Base-by-base conservation (phyloP, 2,113 vertebrate genomes). In the Dasypus novemcinctus region DNA sequence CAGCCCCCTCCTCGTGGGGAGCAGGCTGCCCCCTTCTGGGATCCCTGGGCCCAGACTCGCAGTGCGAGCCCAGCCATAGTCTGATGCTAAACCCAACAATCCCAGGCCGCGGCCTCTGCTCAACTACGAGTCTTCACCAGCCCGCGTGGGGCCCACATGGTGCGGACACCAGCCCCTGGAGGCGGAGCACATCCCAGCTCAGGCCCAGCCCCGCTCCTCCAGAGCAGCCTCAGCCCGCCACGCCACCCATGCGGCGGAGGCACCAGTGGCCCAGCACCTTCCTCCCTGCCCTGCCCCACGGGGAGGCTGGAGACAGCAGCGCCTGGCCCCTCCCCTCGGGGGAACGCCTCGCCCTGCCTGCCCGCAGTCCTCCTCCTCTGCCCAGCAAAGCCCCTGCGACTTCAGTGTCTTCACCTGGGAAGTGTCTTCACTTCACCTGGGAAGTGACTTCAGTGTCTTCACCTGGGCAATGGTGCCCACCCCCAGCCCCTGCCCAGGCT, bases 61-160 rank as follows among this genome's bases (percentile, higher is more conserved):
- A 29, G 0, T 0, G 7, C 0, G 3, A 17, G 64, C 85, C 75
- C 4, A 31, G 54, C 33, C 36, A 41, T n/a, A 18, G 33, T 13
- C 33, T 17, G 14, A 52, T 0, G 12, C 36, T 33, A 21, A 69
- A 20, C 57, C 14, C 57, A 38, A 38, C 20, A 4, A 20, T 4
- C 18, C 52, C 59, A 59, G 10, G 11, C 25, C 54, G 15, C 20
- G 54, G 46, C 20, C 25, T 36, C 18, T 29, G 31, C n/a, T 87
- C 89, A 25, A 12, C 1, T 0, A 14, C 74, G 41, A 36, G 31
- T 25, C 49, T 20, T 46, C 9, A 20, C 11, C 11, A 27, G 8
- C 6, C 57, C 57, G 20, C 18, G 20, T 5, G 20, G 54, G 54
- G 12, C 54, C 54, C 54, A 54, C 2, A 15, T 7, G 17, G 11